Percentiles rank a stretch among this genome's conserved stretches.
phyloP scores from a whole-genome alignment of 1,140 invertebrate genomes.

The Sweltsa coloradensis region DNA sequence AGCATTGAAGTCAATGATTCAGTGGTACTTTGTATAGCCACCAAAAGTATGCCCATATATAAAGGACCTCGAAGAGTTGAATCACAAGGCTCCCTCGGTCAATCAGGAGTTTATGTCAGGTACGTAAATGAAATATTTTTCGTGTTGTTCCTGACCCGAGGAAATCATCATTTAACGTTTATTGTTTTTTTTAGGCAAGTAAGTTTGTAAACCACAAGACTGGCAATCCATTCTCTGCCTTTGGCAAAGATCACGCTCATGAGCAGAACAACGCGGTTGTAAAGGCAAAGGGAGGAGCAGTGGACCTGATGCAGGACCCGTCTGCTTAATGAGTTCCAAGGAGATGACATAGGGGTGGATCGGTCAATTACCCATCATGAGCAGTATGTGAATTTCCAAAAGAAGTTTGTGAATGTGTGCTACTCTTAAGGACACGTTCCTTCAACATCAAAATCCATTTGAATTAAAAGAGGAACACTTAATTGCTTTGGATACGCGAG shows the following conservation, averaged over 20 bases:
- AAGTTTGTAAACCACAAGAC: constrained; percentile 14
- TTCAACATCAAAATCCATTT: constrained; percentile 7
- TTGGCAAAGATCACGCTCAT: constrained; percentile 17
- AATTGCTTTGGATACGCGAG: neutral
- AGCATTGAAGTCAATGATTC: too few relatives aligned
- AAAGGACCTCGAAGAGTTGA: too few relatives aligned
- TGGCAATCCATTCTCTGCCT: constrained; percentile 11
- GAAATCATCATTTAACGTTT: too few relatives aligned
- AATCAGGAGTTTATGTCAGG: too few relatives aligned
- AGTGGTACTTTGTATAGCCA: too few relatives aligned
- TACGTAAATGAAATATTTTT: too few relatives aligned
- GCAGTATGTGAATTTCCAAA: constrained; percentile 1
- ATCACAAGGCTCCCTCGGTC: too few relatives aligned
- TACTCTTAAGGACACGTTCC: constrained; percentile 1
- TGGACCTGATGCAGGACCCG: constrained; percentile 5
- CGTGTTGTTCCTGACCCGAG: too few relatives aligned
- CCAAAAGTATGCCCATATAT: too few relatives aligned
- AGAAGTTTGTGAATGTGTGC: constrained; percentile 7
- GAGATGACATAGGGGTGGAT: constrained; percentile 1
- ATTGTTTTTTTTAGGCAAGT: too few relatives aligned
- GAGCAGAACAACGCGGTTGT: constrained; percentile 17
- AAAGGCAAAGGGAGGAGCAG: constrained; percentile 14
- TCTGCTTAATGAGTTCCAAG: constrained; percentile 16
- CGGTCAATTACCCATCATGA: constrained; percentile 9
- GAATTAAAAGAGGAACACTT: neutral